Percentiles rank a stretch among this genome's conserved stretches.
Evolutionary conservation across 2,113 vertebrate species (phyloP).

Genomic region (Podiceps cristatus): DNA sequence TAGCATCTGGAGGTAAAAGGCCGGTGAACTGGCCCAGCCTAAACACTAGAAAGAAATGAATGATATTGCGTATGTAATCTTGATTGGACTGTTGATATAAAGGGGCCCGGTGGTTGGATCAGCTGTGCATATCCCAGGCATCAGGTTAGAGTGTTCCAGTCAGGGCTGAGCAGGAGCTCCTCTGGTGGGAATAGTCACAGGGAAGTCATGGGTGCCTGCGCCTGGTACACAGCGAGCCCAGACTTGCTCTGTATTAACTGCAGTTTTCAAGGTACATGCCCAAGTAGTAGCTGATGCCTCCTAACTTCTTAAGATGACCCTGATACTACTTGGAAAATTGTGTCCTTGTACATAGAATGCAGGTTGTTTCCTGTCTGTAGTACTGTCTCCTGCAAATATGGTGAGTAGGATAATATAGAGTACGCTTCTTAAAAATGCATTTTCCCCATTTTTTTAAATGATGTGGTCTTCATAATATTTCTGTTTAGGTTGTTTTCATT

Average conservation of each 20-base stretch:
- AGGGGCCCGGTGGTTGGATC: neutral
- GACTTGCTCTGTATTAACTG: neutral
- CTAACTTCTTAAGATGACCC: neutral
- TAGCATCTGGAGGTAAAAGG: neutral
- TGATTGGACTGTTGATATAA: neutral
- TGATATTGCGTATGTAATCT: accelerated
- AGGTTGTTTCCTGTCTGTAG: neutral
- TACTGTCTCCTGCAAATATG: neutral
- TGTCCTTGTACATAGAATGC: neutral
- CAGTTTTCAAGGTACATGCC: neutral
- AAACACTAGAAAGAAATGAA: neutral
- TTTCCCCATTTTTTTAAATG: neutral
- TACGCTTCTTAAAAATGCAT: neutral
- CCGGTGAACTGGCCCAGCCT: neutral
- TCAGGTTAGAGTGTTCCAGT: accelerated
- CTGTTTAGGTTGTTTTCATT: neutral
- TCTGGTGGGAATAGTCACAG: neutral
- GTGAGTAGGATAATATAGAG: neutral
- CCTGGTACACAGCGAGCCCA: accelerated
- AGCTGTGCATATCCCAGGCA: neutral
- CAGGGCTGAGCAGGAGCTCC: neutral
- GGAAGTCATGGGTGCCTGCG: neutral
- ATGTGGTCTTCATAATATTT: neutral
- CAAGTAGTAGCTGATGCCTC: neutral
- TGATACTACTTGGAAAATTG: neutral